Base-by-base conservation (phyloP, 1,140 invertebrate genomes). In the Camponotus floridanus region DNA sequence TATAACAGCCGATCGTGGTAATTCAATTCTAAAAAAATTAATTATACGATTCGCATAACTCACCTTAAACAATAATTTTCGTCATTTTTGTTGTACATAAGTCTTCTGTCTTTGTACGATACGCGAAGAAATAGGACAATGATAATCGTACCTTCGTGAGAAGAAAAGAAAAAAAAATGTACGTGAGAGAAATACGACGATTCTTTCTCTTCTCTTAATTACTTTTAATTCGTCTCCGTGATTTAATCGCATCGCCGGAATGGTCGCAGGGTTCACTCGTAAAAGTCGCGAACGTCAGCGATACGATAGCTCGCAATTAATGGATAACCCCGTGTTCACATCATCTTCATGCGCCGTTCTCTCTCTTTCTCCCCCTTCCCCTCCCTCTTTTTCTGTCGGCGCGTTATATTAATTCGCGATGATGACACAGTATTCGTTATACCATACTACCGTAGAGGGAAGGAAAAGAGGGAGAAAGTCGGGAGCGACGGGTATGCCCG, bases 281-380 rank as follows among this genome's bases (percentile, higher is more conserved):
- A 87, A 88, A 88, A 88, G 79, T 79, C 80, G 73, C 55, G 55
- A 18, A 74, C 61, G 61, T 84, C 76, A 62, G 61, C 76, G 67
- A 85, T 64, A 85, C 79, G 86, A 87, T 76, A 76, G 68, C 80
- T 59, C 55, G 87, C 86, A 87, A 88, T 88, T 87, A 87, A 88
- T 79, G 80, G 62, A 62, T 79, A 87, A 62, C 11, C 39, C 39
- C 42, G 21, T 87, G 68, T 67, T 62, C 67, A 9, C 31, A 64
- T 36, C 57, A 31, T 80, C 71, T 79, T 90, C 80, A 59, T 5
- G 48, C 15, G 48, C 48, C 13, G 3, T 51, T 45, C 3, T 45
- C 9, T 51, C 48, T 51, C 48, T 51, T 4, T 51, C 4, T 51
- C 48, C 45, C 31, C 11, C 42, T 45, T 9, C 11, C 36, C 68